Evolutionary conservation across 2,797 vertebrate genomes (phyloP), one percentile per base, ranked within the genome.

Genomic region (Sebastes vulpes): DNA sequence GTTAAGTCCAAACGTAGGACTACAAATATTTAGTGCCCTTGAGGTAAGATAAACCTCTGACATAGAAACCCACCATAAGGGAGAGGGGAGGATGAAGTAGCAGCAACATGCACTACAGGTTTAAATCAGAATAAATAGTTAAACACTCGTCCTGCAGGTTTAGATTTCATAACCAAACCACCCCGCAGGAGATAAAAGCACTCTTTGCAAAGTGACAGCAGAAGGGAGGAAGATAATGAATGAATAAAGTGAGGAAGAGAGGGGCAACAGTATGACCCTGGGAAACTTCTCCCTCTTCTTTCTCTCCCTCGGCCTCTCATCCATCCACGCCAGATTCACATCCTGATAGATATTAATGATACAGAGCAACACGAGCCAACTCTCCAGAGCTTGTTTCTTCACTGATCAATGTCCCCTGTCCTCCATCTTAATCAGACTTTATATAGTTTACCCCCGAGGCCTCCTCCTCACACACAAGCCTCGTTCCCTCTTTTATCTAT

Each of bases 281-380:
- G 67, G 64, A 87, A 77, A 79, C 70, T 7, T 70, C 42, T 70
- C 23, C 68, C 23, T 23, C 32, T 31, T 70, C n/a, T 70, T 20
- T 23, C 32, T 70, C 23, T 70, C 23, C 9, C 32, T 31, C 11
- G 1, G 48, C 73, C 68, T 65, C 72, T 68, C 82, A 89, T 86
- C 60, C 65, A 79, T 91, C 83, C 75, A n/a, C 2, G 66, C 78
- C 82, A 63, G 66, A 46, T 67, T 35, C 10, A 28, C 54, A 25
- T 66, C 67, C 52, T 83, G 85, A 92, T 74, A 60, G 86, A 87
- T 92, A 89, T 92, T 79, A 90, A 92, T 91, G 88, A 81, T 54
- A n/a, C 18, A 11, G 32, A 77, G 92, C 77, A 92, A 94, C 89
- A 71, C 2, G 75, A 92, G 69, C 86, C 21, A 3, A 83, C 68